Evolutionary conservation across 2,888 invertebrate species (phyloP), one percentile per base, ranked within the genome.

Genomic region (Pachydiplax longipennis): DNA sequence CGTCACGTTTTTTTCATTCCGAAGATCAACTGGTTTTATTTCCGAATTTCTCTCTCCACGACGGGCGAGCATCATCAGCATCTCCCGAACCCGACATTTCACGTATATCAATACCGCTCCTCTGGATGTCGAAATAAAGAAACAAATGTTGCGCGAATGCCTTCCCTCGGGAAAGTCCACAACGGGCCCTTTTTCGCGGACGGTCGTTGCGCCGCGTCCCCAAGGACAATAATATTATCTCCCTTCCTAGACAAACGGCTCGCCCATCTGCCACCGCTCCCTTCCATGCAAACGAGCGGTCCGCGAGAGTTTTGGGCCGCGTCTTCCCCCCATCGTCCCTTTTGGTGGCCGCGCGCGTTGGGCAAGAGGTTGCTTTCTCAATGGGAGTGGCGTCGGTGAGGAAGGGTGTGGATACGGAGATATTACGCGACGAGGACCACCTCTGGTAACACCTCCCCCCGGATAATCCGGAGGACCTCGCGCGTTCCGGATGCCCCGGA

Each of bases 41-140:
- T 87, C 87, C 87, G 87, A 87, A 61, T 87, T 87, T 87, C 87
- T 61, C 87, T 87, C 87, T 87, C 87, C 37, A 58, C 83, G 58
- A 5, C 31, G 58, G 35, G 58, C n/a, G 61, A 83, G 48, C 53
- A 87, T 87, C 87, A 87, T 58, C 18, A n/a, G 65, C 37, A 61
- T 40, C 81, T 44, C 87, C 22, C 22, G 83, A 35, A 58, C 37
- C 13, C 22, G 13, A 31, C 73, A 73, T 73, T 73, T 31, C 73
- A 73, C 73, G 73, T 73, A 31, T 22, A 13, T 31, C 73, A 25
- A 73, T 13, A 31, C 73, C 25, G 73, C 31, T 25, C 73, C 25
- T n/a, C 12, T 12, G 25, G 73, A 73, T 73, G 73, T 73, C 73
- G 73, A 73, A 73, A 73, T 25, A 73, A 31, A 25, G 73, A 73